These are phyloP conservation scores for Vanessa atalanta DNA, from an alignment of 1,140 invertebrate species.

Conservation along the genomic window DNA sequence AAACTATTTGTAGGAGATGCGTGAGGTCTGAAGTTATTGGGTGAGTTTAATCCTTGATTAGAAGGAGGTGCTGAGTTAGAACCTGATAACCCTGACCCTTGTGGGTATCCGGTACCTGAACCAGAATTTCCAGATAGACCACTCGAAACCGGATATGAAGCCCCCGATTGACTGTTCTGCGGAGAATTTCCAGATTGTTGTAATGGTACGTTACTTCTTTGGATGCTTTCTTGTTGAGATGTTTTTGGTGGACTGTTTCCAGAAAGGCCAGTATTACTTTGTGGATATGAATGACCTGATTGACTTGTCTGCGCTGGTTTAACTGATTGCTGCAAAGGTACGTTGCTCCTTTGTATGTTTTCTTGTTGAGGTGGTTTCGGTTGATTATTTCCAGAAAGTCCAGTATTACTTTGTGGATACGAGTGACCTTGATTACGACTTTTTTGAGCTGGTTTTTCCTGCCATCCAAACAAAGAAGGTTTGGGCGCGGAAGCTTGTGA, in stretches of 20 bases:
- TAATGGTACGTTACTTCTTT: constrained; percentile 51
- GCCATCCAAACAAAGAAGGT: constrained; percentile 71
- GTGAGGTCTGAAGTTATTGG: constrained; percentile 37
- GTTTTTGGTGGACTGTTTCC: constrained; percentile 50
- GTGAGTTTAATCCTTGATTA: constrained; percentile 43
- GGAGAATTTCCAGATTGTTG: constrained; percentile 39
- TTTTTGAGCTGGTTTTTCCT: constrained; percentile 64
- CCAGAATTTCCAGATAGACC: constrained; percentile 41
- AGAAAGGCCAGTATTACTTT: constrained; percentile 53
- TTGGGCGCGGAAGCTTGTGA: constrained; percentile 66
- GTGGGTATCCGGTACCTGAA: constrained; percentile 41
- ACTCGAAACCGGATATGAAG: constrained; percentile 32
- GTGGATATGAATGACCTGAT: constrained; percentile 59
- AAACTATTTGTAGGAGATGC: constrained; percentile 40
- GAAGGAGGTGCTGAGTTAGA: constrained; percentile 46
- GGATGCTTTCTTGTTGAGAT: constrained; percentile 57
- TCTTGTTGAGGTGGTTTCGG: constrained; percentile 59
- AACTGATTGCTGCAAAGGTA: constrained; percentile 44
- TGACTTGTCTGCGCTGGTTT: constrained; percentile 43
- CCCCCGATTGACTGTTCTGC: constrained; percentile 33
- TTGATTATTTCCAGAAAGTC: constrained; percentile 61
- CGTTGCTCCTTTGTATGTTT: constrained; percentile 59
- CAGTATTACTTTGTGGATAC: constrained; percentile 72
- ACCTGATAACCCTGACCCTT: constrained; percentile 47
- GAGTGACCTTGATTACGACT: constrained; percentile 63